phyloP scores from a whole-genome alignment of 2,113 vertebrate species.

The Hiodon alosoides region DNA sequence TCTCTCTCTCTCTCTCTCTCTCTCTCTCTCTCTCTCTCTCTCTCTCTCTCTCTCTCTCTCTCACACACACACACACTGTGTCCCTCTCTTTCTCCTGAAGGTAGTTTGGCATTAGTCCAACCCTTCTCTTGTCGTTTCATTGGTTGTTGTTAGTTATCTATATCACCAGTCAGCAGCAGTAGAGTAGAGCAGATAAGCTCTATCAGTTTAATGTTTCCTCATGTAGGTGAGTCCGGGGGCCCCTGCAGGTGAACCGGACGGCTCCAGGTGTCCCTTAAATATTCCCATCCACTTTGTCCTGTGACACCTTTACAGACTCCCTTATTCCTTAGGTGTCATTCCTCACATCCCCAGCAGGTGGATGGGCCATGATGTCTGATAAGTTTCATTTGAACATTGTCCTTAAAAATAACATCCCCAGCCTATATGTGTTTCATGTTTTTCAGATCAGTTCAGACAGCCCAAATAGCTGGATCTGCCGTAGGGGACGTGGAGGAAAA shows the following conservation, averaged over 20 bases:
- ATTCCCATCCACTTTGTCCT: slow-evolving; percentile 51
- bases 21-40: too few species aligned
- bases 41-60: not conserved
- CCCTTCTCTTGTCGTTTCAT: slow-evolving; percentile 17
- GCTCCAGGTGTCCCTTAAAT: slow-evolving; percentile 61
- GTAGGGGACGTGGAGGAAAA: too few species aligned
- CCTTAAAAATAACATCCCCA: too few species aligned
- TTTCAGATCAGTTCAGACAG: too few species aligned
- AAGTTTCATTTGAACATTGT: too few species aligned
- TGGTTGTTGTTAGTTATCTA: slow-evolving; percentile 52
- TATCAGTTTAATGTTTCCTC: slow-evolving; percentile 57
- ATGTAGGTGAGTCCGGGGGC: slow-evolving; percentile 63
- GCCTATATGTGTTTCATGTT: too few species aligned
- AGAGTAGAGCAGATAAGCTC: slow-evolving; percentile 44
- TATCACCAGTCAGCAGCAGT: slow-evolving; percentile 57
- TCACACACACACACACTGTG: too few species aligned
- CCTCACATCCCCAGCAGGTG: too few species aligned
- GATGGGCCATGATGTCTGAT: too few species aligned
- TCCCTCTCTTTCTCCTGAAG: not conserved
- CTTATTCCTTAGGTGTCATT: too few species aligned
- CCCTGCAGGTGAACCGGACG: slow-evolving; percentile 74
- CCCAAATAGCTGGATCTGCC: too few species aligned
- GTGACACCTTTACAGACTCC: slow-evolving; percentile 24
- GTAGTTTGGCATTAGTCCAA: not conserved
- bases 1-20: too few species aligned